These are phyloP conservation scores for Esperia sulphurella DNA, from an alignment of 2,888 invertebrate species.

Conservation along the genomic window DNA sequence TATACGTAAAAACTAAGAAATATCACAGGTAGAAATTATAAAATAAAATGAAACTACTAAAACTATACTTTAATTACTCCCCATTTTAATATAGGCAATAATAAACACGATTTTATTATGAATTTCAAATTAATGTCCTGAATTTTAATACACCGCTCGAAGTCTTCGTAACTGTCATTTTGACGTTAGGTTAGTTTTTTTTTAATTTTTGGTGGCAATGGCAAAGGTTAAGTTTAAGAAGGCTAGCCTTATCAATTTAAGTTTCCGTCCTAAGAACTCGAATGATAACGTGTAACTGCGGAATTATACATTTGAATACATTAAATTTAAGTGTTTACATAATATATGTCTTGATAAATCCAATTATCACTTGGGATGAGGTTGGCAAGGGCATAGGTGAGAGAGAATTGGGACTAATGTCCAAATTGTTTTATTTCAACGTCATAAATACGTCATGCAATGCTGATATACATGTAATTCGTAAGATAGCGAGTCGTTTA, in stretches of 20 bases:
- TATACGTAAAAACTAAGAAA: constrained; percentile 20
- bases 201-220: constrained; percentile 11
- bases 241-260: background rate
- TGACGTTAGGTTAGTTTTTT: constrained; percentile 15
- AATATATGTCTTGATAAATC: background rate
- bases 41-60: constrained; percentile 2
- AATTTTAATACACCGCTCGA: background rate
- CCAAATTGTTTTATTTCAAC: no score
- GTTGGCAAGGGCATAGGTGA: background rate
- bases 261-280: background rate
- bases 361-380: background rate
- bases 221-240: constrained; percentile 15
- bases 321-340: background rate
- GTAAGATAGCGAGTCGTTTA: background rate
- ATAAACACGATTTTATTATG: background rate
- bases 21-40: constrained; percentile 44
- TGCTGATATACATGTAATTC: constrained; percentile 6
- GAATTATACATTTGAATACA: constrained; percentile 17
- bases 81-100: background rate
- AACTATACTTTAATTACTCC: background rate
- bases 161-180: constrained; percentile 10
- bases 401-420: background rate
- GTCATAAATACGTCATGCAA: no score
- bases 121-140: constrained; percentile 1
- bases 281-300: constrained; percentile 23